Evolutionary conservation across 2,113 vertebrate genomes (phyloP).

Genomic region (Percopsis transmontana): DNA sequence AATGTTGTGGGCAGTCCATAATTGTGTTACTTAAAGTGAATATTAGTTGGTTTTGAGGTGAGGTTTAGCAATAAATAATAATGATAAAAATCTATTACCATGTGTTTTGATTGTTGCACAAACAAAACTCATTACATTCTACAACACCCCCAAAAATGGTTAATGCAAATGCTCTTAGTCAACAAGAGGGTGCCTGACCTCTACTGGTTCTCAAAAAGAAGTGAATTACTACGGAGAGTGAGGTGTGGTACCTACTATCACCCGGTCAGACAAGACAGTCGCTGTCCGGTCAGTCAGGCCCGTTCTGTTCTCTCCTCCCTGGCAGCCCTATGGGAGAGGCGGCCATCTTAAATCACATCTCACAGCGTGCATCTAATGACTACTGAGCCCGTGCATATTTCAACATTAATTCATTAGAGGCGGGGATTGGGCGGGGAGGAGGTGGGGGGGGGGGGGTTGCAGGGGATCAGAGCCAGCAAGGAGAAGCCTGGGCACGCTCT

Average conservation of each 20-base stretch:
- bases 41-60: too few relatives aligned
- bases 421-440: conserved; percentile 76
- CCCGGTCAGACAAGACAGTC: conserved; percentile 55
- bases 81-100: too few relatives aligned
- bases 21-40: too few relatives aligned
- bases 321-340: conserved; percentile 66
- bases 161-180: too few relatives aligned
- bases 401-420: conserved; percentile 95
- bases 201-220: too few relatives aligned
- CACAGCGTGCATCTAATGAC: conserved; percentile 90
- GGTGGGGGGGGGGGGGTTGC: conserved; percentile 28
- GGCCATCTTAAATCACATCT: conserved; percentile 80
- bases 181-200: too few relatives aligned
- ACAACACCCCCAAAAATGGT: too few relatives aligned
- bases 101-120: too few relatives aligned
- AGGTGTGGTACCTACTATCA: conserved; percentile 17
- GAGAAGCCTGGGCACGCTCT: conserved; percentile 90
- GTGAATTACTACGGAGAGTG: background rate
- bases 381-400: conserved; percentile 92
- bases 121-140: too few relatives aligned
- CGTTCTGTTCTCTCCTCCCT: conserved; percentile 60
- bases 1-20: too few relatives aligned
- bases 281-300: conserved; percentile 53
- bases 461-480: conserved; percentile 62
- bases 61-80: too few relatives aligned